These are phyloP conservation scores for Centroberyx gerrardi DNA, from an alignment of 2,797 vertebrate species.

Conservation along the genomic window DNA sequence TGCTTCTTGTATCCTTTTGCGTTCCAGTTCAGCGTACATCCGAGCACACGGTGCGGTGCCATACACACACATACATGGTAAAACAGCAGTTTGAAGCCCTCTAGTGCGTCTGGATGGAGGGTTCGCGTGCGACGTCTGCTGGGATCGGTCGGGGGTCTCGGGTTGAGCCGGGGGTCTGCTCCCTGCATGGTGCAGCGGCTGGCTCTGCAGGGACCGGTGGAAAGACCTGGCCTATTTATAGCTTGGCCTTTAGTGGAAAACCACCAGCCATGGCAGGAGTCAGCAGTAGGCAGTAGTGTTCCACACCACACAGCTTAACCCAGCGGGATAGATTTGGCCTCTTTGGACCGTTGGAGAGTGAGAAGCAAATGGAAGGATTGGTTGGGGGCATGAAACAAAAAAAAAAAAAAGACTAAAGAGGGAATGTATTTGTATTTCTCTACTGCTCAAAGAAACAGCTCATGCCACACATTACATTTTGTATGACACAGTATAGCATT, in stretches of 20 bases:
- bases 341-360: not conserved
- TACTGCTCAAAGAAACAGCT: no score
- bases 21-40: not conserved
- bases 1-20: not conserved
- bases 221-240: constrained; percentile 66
- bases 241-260: constrained; percentile 64
- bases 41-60: not conserved
- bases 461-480: no score
- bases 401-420: no score
- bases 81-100: not conserved
- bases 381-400: no score
- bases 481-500: no score
- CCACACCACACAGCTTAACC: not conserved
- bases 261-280: constrained; percentile 20
- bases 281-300: constrained; percentile 15
- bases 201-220: constrained; percentile 38
- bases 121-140: constrained; percentile 63
- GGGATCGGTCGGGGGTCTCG: constrained; percentile 35
- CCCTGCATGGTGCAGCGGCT: constrained; percentile 48
- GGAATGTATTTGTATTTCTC: no score
- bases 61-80: not conserved
- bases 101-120: constrained; percentile 7
- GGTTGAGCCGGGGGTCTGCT: constrained; percentile 36
- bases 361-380: no score
- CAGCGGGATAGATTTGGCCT: not conserved